Base-by-base conservation (phyloP, 2,888 invertebrate species). In the Latrodectus elegans region DNA sequence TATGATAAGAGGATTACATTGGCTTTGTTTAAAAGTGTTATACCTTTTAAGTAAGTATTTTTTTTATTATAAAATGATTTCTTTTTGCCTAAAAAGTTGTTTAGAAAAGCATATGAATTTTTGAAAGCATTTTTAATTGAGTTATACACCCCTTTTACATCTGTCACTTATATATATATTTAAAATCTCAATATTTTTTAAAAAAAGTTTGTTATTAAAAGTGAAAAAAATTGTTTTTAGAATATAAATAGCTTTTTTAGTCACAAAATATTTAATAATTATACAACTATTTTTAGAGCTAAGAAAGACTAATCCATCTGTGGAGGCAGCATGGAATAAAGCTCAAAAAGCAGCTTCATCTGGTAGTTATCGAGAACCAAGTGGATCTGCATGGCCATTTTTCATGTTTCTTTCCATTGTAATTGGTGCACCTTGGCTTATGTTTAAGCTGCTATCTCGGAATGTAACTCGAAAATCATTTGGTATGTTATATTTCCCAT, bases 361-460 rank as follows among this genome's bases (percentile, higher is more conserved):
- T 70, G 17, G n/a, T 3, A 12, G 14, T 67, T 26, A 17, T 14
- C 53, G 15, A 1, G 60, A 73, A 14, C 70, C 51, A 60, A 55
- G 72, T 12, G 73, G 71, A 8, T 93, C 94, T 1, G 95, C 96
- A 4, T 98, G 98, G 98, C 97, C 98, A 0, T 95, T 98, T 14
- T 92, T 98, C 4, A 94, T 97, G 90, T 98, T 99, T 93, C 94
- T 98, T 91, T 96, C 96, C 4, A 95, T 98, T 82, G 95, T 98
- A 73, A 94, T 97, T 78, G 96, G 97, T 0, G 97, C 97, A 12
- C 99, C 99, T 0, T 99, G 97, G 93, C 93, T 99, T 73, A 95
- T 98, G 89, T 96, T 96, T 93, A 96, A 95, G 92, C 94, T 97
- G 92, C 92, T 97, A 88, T 95, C 94, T 51, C 92, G 92, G 8